A percentile compares a stretch with the other conserved stretches of the same genome.
phyloP scores from a whole-genome alignment of 2,797 vertebrate species.

The Pelochelys cantorii region DNA sequence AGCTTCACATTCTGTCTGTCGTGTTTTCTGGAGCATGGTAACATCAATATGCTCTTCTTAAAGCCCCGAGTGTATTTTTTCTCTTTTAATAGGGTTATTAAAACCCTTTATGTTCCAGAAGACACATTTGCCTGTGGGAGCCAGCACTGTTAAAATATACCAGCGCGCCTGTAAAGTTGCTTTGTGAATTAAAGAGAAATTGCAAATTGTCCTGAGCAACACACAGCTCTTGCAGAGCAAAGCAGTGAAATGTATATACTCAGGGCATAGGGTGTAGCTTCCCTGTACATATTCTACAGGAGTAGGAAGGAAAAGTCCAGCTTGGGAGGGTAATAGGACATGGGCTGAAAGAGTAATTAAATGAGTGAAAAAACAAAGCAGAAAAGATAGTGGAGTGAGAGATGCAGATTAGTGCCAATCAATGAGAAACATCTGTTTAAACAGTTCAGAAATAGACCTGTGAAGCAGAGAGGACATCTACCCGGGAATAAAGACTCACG shows the following conservation, averaged over 20 bases:
- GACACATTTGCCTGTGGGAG: not conserved
- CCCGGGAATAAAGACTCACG: not conserved
- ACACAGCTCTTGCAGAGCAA: not conserved
- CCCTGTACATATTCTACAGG: not conserved
- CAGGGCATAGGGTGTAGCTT: rapidly evolving
- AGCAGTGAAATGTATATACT: not conserved
- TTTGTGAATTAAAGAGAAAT: not conserved
- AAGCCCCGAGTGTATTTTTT: not conserved
- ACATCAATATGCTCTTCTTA: not conserved
- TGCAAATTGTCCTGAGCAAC: not conserved
- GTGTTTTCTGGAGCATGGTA: not conserved
- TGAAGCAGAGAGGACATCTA: not conserved
- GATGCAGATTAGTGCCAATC: not conserved
- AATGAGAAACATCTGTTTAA: not conserved
- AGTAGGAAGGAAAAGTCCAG: not conserved
- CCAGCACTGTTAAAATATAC: not conserved
- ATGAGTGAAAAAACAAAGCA: not conserved
- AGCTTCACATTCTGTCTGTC: not conserved
- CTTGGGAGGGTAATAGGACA: not conserved
- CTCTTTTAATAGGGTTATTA: not conserved
- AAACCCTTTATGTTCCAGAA: not conserved
- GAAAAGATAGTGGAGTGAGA: not conserved
- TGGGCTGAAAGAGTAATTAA: not conserved
- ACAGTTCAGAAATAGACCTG: not conserved
- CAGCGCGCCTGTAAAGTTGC: not conserved